These are phyloP conservation scores for Scalopus aquaticus DNA, from an alignment of 2,113 vertebrate species.

Conservation along the genomic window DNA sequence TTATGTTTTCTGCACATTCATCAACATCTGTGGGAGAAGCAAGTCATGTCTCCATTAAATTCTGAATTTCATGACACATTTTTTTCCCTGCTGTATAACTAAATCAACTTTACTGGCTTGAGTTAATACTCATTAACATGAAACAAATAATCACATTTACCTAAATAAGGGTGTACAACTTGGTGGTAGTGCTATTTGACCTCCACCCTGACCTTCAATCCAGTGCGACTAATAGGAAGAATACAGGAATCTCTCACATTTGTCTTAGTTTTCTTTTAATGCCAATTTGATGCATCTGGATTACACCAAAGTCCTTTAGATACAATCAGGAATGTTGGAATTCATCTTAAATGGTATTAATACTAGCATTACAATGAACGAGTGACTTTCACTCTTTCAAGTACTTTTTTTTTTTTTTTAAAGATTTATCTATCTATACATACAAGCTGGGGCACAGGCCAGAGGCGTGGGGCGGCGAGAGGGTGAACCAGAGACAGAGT, in stretches of 20 bases:
- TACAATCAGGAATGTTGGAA: neutral
- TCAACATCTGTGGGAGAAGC: slow-evolving; percentile 86
- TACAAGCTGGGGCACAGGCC: too few species aligned
- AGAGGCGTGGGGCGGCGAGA: too few species aligned
- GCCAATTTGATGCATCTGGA: neutral
- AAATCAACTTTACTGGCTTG: slow-evolving; percentile 8
- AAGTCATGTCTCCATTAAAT: slow-evolving; percentile 15
- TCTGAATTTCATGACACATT: neutral
- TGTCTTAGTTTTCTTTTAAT: neutral
- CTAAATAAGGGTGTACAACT: neutral
- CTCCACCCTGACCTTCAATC: neutral
- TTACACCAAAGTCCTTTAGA: neutral
- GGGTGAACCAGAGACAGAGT: too few species aligned
- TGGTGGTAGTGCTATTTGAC: neutral
- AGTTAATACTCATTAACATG: neutral
- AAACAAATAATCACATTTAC: neutral
- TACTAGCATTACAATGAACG: neutral
- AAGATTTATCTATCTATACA: too few species aligned
- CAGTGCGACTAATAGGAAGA: neutral
- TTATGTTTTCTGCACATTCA: slow-evolving; percentile 88
- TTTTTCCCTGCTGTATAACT: neutral
- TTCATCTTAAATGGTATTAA: neutral
- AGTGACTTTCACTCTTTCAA: neutral
- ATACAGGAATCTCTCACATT: neutral
- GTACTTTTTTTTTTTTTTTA: too few species aligned